These are phyloP conservation scores for Temnothorax ravouxi DNA, from an alignment of 2,888 invertebrate species.

Conservation along the genomic window DNA sequence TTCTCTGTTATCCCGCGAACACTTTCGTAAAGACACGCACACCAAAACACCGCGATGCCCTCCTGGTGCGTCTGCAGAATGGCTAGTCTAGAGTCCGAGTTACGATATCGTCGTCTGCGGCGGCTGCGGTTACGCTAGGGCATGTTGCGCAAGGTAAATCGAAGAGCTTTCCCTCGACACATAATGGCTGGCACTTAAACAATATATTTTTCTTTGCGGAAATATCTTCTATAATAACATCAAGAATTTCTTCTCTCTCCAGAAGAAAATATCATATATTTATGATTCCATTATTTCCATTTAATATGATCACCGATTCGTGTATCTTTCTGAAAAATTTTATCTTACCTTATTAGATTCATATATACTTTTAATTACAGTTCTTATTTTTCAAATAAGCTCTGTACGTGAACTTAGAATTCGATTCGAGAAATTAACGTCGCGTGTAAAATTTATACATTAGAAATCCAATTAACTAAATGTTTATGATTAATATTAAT, in stretches of 20 bases:
- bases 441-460: background rate
- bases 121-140: conserved; percentile 15
- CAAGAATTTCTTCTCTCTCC: background rate
- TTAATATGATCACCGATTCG: background rate
- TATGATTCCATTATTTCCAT: background rate
- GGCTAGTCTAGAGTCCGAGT: conserved; percentile 18
- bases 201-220: background rate
- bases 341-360: background rate
- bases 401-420: background rate
- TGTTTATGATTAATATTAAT: conserved; percentile 7
- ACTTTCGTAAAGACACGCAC: conserved; percentile 19
- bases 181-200: background rate
- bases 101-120: conserved; percentile 40
- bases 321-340: background rate
- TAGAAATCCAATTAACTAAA: background rate
- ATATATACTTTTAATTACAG: background rate
- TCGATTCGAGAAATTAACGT: background rate
- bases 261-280: background rate
- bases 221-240: conserved; percentile 1
- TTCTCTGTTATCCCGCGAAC: background rate
- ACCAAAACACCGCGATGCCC: conserved; percentile 16
- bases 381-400: background rate
- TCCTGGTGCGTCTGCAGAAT: conserved; percentile 36
- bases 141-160: conserved; percentile 38
- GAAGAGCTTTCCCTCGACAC: conserved; percentile 8